These are phyloP conservation scores for Heliconius ismenius DNA, from an alignment of 2,888 invertebrate species.

Conservation along the genomic window DNA sequence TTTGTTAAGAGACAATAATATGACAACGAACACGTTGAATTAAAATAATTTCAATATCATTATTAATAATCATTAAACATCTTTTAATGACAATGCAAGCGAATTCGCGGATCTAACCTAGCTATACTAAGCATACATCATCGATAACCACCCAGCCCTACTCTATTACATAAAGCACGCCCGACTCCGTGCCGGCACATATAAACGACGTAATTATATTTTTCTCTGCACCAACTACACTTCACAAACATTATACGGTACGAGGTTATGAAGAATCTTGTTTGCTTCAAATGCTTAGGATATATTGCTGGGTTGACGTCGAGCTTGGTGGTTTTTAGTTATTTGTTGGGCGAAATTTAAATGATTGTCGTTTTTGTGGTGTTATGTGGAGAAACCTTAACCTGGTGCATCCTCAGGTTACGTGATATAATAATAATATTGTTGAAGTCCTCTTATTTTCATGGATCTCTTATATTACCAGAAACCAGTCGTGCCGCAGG, in stretches of 20 bases:
- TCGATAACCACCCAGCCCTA: conserved; percentile 10
- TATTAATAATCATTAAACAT: neutral
- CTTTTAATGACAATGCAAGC: too few species aligned
- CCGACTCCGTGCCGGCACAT: conserved; percentile 68
- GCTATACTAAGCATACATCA: neutral
- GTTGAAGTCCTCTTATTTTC: too few species aligned
- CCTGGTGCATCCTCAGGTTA: too few species aligned
- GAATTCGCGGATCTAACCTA: neutral
- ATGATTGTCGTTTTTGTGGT: neutral
- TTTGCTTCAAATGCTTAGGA: conserved; percentile 18
- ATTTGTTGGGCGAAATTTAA: neutral
- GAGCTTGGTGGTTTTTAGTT: neutral
- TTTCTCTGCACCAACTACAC: conserved; percentile 49
- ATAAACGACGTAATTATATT: conserved; percentile 75
- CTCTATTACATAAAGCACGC: conserved; percentile 56
- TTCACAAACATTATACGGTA: conserved; percentile 42
- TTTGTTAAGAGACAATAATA: too few species aligned
- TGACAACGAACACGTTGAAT: neutral
- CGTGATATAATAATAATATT: too few species aligned
- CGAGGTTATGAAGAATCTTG: conserved; percentile 33
- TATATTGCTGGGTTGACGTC: neutral
- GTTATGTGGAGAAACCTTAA: too few species aligned
- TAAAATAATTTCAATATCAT: neutral
- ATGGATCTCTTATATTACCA: too few species aligned
- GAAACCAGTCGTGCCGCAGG: too few species aligned